phyloP scores from a whole-genome alignment of 2,797 vertebrate species.

The Threskiornis aethiopicus region DNA sequence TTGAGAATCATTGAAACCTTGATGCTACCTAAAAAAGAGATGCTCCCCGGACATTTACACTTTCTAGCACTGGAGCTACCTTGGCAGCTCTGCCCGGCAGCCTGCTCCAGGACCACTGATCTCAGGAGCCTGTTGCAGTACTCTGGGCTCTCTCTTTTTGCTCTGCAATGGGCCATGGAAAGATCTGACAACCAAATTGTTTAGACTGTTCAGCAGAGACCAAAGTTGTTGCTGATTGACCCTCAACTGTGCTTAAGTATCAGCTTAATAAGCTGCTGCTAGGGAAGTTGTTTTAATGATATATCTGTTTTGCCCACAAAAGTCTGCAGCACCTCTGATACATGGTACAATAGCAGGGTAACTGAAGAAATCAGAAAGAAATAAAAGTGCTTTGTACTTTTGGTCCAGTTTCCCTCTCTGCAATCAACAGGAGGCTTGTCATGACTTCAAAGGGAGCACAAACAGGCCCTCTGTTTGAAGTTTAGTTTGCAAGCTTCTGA shows the following conservation, averaged over 20 bases:
- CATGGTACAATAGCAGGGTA: not conserved
- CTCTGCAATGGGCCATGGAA: not conserved
- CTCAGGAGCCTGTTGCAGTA: not conserved
- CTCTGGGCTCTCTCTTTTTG: not conserved
- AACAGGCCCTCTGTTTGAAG: slow-evolving; percentile 11
- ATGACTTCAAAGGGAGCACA: slow-evolving; percentile 30
- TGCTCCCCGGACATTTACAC: not conserved
- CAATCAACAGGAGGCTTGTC: not conserved
- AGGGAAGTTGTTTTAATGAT: not conserved
- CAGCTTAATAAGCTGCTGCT: not conserved
- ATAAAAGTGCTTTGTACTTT: not conserved
- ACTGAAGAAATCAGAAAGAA: not conserved
- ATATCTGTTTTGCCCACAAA: not conserved
- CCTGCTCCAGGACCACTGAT: not conserved
- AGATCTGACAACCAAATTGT: not conserved
- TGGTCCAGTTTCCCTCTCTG: not conserved
- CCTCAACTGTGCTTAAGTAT: not conserved
- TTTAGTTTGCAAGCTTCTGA: not conserved
- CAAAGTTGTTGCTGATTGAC: not conserved
- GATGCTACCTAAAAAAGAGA: not conserved
- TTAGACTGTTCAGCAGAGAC: not conserved
- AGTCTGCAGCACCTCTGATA: not conserved
- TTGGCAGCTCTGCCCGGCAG: not conserved
- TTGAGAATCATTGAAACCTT: not conserved
- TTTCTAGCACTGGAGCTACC: not conserved